These are phyloP conservation scores for Turritopsis rubra DNA, from an alignment of 30 jellyfish, hydroid and myxozoan species.

Conservation along the genomic window DNA sequence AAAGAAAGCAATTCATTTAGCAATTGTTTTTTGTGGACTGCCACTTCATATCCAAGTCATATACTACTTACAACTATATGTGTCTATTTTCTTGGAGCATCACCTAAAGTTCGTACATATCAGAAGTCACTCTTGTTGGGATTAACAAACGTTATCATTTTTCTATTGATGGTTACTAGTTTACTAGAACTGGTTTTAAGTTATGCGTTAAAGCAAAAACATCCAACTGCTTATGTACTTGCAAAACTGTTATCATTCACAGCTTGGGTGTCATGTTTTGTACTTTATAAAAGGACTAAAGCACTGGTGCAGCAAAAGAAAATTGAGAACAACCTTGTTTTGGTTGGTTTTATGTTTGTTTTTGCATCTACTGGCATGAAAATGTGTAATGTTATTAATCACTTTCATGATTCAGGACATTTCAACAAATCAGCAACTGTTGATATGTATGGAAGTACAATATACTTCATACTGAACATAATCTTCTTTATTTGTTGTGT, in stretches of 20 bases:
- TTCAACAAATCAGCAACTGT: background rate
- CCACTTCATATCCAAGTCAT: conserved; percentile 46
- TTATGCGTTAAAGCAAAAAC: conserved; percentile 35
- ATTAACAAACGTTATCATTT: background rate
- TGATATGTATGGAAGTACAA: background rate
- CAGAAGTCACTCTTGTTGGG: background rate
- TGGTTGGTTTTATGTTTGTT: conserved; percentile 15
- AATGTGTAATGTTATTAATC: conserved; percentile 26
- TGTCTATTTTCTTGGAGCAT: conserved; percentile 6
- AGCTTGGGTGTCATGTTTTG: conserved; percentile 59
- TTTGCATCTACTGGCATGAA: conserved; percentile 43
- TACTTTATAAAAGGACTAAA: conserved; percentile 23
- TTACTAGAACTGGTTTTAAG: conserved; percentile 26
- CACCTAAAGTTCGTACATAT: background rate
- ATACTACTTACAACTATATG: conserved; percentile 27
- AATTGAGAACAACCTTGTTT: background rate
- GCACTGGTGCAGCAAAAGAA: background rate
- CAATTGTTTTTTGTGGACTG: conserved; percentile 69
- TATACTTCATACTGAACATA: background rate
- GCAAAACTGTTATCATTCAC: conserved; percentile 44
- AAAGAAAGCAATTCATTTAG: conserved; percentile 33
- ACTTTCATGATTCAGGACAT: background rate
- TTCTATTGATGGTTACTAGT: background rate
- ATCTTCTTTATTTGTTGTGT: background rate
- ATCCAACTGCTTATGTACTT: conserved; percentile 68